phyloP scores from a whole-genome alignment of 1,140 invertebrate genomes.

The Philaenus spumarius region DNA sequence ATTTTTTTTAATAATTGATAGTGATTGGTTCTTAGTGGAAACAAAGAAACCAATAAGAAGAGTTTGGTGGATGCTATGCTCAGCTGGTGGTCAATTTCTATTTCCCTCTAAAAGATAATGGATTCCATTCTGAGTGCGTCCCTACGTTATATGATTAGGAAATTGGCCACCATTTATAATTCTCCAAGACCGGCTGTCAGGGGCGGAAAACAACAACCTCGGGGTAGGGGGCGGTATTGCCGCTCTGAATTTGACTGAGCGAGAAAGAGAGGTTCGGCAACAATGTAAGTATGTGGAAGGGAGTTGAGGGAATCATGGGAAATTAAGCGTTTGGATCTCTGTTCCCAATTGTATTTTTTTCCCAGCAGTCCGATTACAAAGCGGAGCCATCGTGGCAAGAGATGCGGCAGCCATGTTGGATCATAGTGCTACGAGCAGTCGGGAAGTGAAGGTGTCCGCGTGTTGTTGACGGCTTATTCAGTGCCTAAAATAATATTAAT shows the following conservation, averaged over 20 bases:
- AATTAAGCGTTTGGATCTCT: not conserved
- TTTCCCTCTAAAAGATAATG: conserved; percentile 18
- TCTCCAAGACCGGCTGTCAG: conserved; percentile 8
- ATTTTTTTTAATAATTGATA: too few relatives aligned
- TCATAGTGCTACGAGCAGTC: conserved; percentile 4
- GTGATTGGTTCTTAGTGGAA: too few relatives aligned
- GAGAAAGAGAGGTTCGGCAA: conserved; percentile 4
- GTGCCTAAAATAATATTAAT: too few relatives aligned
- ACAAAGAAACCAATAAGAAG: too few relatives aligned
- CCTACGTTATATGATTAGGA: conserved; percentile 27
- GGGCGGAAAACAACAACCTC: not conserved
- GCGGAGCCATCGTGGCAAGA: conserved; percentile 1
- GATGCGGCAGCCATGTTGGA: conserved; percentile 10
- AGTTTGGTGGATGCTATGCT: too few relatives aligned
- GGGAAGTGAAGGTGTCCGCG: not conserved
- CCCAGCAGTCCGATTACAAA: conserved; percentile 3
- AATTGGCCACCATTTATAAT: conserved; percentile 32
- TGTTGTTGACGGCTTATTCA: too few relatives aligned
- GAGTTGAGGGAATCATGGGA: not conserved
- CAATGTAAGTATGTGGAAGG: not conserved
- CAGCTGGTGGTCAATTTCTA: too few relatives aligned
- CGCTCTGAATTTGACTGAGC: conserved; percentile 8
- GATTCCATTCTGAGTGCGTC: conserved; percentile 18
- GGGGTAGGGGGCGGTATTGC: conserved; percentile 20
- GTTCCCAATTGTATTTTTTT: conserved; percentile 10